Evolutionary conservation across 2,797 vertebrate species (phyloP).

Genomic region (Eupleurogrammus muticus): DNA sequence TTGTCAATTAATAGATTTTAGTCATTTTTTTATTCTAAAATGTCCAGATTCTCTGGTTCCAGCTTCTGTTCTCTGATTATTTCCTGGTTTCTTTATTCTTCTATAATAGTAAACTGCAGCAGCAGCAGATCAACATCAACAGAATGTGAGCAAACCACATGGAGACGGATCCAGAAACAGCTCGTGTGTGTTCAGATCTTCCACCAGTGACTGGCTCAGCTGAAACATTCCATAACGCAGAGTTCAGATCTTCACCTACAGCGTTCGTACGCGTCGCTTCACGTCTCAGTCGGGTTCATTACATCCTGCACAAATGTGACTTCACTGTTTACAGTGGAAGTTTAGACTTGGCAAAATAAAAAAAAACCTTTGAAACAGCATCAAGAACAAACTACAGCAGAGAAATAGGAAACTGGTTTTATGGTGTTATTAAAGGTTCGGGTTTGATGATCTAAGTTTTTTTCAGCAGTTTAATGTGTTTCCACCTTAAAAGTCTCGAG

Average conservation of each 20-base stretch:
- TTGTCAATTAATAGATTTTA: no score
- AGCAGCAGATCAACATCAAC: not conserved
- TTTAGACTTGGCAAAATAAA: slow-evolving; percentile 26
- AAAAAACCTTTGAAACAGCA: slow-evolving; percentile 25
- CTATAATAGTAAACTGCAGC: no score
- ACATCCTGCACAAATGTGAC: slow-evolving; percentile 37
- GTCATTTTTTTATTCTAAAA: no score
- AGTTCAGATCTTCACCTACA: slow-evolving; percentile 27
- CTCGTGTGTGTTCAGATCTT: not conserved
- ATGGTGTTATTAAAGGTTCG: slow-evolving; percentile 14
- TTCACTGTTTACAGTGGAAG: slow-evolving; percentile 25
- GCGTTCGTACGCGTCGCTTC: slow-evolving; percentile 27
- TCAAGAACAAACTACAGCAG: slow-evolving; percentile 1
- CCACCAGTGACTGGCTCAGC: not conserved
- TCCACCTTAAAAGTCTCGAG: not conserved
- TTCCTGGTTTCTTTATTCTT: no score
- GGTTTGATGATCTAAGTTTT: not conserved
- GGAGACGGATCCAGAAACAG: not conserved
- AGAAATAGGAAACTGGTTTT: slow-evolving; percentile 9
- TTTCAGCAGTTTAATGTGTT: not conserved
- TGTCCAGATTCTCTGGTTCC: no score
- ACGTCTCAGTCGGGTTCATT: slow-evolving; percentile 6
- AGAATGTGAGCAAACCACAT: not conserved
- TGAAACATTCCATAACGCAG: not conserved
- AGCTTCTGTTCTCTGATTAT: no score